Conservation (phyloP, 2,888 invertebrate genomes). For the Drosophila maculinotata region DNA sequence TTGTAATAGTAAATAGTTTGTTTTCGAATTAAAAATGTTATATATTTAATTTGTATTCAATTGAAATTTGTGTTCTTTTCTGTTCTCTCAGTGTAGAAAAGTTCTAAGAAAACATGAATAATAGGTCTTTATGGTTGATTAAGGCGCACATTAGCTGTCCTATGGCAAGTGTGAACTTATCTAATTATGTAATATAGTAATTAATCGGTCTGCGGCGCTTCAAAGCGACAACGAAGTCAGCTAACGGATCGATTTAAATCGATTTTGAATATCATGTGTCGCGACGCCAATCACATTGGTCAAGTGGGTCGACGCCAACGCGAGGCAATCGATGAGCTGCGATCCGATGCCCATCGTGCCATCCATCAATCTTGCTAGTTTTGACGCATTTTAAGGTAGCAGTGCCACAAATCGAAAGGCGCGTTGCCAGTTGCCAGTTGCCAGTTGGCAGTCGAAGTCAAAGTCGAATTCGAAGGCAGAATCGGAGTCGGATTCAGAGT, state of each 20-base stretch:
- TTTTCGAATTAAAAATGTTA: neutral
- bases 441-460: slow-evolving; percentile 15
- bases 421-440: slow-evolving; percentile 33
- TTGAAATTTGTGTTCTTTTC: too few species aligned
- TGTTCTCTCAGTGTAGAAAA: too few species aligned
- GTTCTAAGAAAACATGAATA: neutral
- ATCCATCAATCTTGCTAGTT: slow-evolving; percentile 73
- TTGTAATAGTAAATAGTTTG: too few species aligned
- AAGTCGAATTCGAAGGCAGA: too few species aligned
- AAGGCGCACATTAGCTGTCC: neutral
- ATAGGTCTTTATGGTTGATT: neutral
- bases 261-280: slow-evolving; percentile 30
- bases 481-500: slow-evolving; percentile 2
- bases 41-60: too few species aligned
- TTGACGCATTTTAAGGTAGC: slow-evolving; percentile 63
- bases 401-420: slow-evolving; percentile 31
- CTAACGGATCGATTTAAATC: slow-evolving; percentile 25
- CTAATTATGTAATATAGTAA: neutral
- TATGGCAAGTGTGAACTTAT: neutral
- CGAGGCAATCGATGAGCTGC: slow-evolving; percentile 30
- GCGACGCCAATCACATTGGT: slow-evolving; percentile 32
- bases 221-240: slow-evolving; percentile 24
- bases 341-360: slow-evolving; percentile 44
- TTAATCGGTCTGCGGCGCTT: slow-evolving; percentile 32
- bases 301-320: slow-evolving; percentile 39